phyloP scores from a whole-genome alignment of 2,797 vertebrate genomes.

The Xenops minutus region DNA sequence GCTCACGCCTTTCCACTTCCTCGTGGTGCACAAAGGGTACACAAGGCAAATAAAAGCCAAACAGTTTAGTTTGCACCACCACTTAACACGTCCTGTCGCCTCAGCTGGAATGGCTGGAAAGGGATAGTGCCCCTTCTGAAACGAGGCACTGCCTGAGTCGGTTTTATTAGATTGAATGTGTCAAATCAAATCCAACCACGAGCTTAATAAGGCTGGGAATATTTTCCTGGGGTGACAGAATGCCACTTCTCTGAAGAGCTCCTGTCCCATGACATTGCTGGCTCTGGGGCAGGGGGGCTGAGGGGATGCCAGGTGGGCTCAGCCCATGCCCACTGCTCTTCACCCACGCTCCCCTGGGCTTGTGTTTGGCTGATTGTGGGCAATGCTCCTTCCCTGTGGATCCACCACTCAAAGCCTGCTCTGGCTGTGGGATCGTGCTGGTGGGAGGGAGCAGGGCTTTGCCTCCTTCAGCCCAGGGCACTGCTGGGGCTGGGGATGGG shows the following conservation, averaged over 20 bases:
- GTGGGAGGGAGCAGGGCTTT: not conserved
- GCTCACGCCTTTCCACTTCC: not conserved
- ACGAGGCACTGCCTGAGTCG: accelerated
- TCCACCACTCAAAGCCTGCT: accelerated
- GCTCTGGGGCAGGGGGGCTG: not conserved
- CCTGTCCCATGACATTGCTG: not conserved
- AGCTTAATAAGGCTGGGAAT: not conserved
- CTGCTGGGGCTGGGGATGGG: not conserved
- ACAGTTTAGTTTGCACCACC: not conserved
- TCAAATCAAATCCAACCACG: not conserved
- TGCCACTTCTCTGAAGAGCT: not conserved
- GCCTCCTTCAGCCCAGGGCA: not conserved
- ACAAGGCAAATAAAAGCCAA: not conserved
- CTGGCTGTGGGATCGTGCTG: not conserved
- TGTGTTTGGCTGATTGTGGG: not conserved
- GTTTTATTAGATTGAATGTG: not conserved
- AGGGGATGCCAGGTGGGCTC: not conserved
- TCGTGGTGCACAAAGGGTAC: accelerated
- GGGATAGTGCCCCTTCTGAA: not conserved
- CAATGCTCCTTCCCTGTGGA: not conserved
- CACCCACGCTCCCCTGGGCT: accelerated
- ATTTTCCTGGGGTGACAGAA: not conserved
- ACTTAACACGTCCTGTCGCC: not conserved
- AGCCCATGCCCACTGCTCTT: not conserved
- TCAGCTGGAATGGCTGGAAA: constrained; percentile 61